Evolutionary conservation across 2,797 vertebrate species (phyloP), one percentile per base, ranked within the genome.

Genomic region (Melanotaenia nigrans): DNA sequence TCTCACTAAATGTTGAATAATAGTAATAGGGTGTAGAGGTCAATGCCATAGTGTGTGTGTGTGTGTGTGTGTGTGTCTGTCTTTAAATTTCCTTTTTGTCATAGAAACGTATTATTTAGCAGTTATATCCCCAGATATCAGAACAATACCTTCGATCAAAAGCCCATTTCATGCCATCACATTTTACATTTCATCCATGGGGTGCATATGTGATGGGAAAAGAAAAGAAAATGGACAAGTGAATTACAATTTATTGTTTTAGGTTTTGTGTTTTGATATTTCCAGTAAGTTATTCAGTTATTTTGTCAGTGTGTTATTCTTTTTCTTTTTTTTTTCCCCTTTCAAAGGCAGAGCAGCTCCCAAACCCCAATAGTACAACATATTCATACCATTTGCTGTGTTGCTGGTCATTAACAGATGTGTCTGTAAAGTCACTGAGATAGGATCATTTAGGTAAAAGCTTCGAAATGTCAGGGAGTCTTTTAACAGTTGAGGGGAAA

Each of bases 1-100:
- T 92, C 91, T 90, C 79, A 83, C 79, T 83, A 81, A 71, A 88
- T 86, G 78, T 88, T 82, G 70, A 78, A 85, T 76, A 54, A 55
- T 81, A 84, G 79, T 81, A 76, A 59, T 82, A 80, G 84, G 79
- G 80, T 65, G 65, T 79, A 78, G 85, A 85, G 80, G 71, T 77
- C 62, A 77, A 82, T 81, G 83, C 83, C 82, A 84, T 85, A 71
- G 78, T 63, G 65, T 85, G 85, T 70, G 62, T 77, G 84, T 75
- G 66, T 83, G 51, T 53, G 51, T 24, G 53, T 55, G 22, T 30
- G 13, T 53, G 47, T 22, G 49, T 12, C n/a, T 53, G 49, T 53
- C 20, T 60, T 81, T 73, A 74, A 45, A 85, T 74, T 81, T 83
- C 61, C 71, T 63, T 61, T 77, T 83, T 71, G 68, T 82, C 49